Base-by-base conservation (phyloP, 30 jellyfish, hydroid and myxozoan species). In the Aurelia aurita region DNA sequence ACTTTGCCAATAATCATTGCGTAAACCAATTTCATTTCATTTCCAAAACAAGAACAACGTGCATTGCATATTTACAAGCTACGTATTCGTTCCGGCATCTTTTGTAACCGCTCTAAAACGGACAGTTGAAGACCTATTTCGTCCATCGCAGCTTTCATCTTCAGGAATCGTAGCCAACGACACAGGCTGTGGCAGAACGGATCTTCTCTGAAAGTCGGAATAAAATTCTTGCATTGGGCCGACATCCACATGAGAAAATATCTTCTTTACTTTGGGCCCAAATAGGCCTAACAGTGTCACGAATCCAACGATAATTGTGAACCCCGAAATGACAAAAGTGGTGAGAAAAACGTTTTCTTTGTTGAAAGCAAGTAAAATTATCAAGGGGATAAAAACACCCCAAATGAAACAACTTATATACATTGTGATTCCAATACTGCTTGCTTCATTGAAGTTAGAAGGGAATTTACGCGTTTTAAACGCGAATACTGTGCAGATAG, bases 401-500 rank as follows among this genome's bases (percentile, higher is more conserved):
- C 96, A 87, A 13, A 84, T 68, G 53, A 95, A 89, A 59, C 97
- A 87, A 20, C 97, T 89, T 43, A 89, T 69, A 69, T 84, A 95
- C 99, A 95, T 95, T 16, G 99, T 89, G n/a, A 86, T 58, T 69
- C 89, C 98, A 53, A 95, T 95, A 82, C 97, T 89, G 60, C 72
- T 87, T 18, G 95, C 90, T 64, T 95, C 99, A 79, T 90, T 95
- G 89, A 72, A 95, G 51, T 93, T 95, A 28, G 95, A 85, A 0
- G 99, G 99, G 25, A 89, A 86, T 22, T 89, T 95, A 12, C 99
- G 85, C 63, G 98, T 95, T 78, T 89, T 89, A 87, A 85, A 95
- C 64, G 99, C 97, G 85, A 58, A 95, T 9, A 60, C 89, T 7
- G 99, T 90, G 88, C 99, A 86, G 19, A 96, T 72, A 21, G 95